Evolutionary conservation across 92 coral and sea anemone genomes (phyloP).

Genomic region (Desmophyllum pertusum): DNA sequence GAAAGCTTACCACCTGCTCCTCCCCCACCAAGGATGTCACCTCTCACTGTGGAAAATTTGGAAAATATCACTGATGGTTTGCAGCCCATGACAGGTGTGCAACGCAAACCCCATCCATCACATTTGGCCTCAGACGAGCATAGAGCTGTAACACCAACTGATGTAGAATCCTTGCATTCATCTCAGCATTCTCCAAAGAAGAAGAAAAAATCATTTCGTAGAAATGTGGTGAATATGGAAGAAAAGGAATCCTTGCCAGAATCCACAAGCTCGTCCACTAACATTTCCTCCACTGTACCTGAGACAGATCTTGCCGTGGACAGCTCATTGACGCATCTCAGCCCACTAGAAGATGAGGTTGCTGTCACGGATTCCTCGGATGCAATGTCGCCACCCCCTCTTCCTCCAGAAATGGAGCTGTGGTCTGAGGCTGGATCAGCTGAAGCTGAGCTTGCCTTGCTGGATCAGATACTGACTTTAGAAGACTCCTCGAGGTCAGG

Average conservation of each 20-base stretch:
- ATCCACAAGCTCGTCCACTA: background rate
- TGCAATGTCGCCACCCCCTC: constrained; percentile 81
- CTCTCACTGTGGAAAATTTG: constrained; percentile 20
- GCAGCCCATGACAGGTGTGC: constrained; percentile 6
- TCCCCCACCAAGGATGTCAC: constrained; percentile 68
- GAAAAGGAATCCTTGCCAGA: background rate
- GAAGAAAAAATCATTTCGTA: constrained; percentile 38
- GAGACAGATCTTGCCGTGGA: background rate
- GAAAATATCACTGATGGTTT: constrained; percentile 30
- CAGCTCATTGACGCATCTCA: background rate
- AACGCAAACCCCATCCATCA: background rate
- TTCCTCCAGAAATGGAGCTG: constrained; percentile 67
- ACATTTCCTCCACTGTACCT: background rate
- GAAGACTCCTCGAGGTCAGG: constrained; percentile 54
- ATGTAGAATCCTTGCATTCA: background rate
- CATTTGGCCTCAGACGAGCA: background rate
- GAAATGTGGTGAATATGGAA: constrained; percentile 1
- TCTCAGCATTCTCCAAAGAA: constrained; percentile 13
- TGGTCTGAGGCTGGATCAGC: constrained; percentile 39
- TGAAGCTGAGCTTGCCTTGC: constrained; percentile 55
- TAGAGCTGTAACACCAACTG: background rate
- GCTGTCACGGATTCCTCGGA: constrained; percentile 31
- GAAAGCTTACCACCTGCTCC: constrained; percentile 83
- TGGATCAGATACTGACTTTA: constrained; percentile 64
- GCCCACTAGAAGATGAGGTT: constrained; percentile 16